phyloP scores from a whole-genome alignment of 2,888 invertebrate species.

The Scrobipalpa atriplicella region DNA sequence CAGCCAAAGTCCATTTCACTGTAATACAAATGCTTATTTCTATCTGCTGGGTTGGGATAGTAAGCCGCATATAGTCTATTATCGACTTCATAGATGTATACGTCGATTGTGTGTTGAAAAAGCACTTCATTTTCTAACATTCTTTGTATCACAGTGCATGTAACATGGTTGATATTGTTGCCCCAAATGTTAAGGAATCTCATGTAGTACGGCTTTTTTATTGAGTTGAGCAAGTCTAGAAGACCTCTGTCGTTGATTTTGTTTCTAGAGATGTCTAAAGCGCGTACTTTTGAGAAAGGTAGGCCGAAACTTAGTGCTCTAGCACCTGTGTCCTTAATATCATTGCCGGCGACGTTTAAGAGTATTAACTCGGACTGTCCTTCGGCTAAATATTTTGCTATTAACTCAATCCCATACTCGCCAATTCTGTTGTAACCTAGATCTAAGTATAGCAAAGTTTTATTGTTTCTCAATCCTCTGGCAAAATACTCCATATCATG shows the following conservation, averaged over 20 bases:
- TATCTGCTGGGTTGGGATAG: slow-evolving; percentile 68
- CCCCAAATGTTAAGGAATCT: slow-evolving; percentile 74
- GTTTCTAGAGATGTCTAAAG: slow-evolving; percentile 83
- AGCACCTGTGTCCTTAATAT: slow-evolving; percentile 81
- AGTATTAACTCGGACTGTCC: slow-evolving; percentile 70
- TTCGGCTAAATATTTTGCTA: slow-evolving; percentile 79
- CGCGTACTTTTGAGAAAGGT: slow-evolving; percentile 81
- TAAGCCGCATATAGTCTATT: slow-evolving; percentile 61
- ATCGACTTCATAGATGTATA: slow-evolving; percentile 65
- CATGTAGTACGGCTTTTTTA: slow-evolving; percentile 77
- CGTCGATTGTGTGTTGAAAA: slow-evolving; percentile 68
- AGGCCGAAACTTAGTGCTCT: slow-evolving; percentile 79
- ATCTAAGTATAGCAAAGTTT: slow-evolving; percentile 81
- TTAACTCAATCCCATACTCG: slow-evolving; percentile 79
- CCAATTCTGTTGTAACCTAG: slow-evolving; percentile 83
- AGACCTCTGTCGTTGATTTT: slow-evolving; percentile 79
- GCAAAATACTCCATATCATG: slow-evolving; percentile 83
- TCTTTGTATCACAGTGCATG: slow-evolving; percentile 65
- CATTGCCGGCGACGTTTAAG: slow-evolving; percentile 82
- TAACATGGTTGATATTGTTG: slow-evolving; percentile 63
- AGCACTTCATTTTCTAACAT: slow-evolving; percentile 64
- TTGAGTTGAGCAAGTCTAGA: slow-evolving; percentile 76
- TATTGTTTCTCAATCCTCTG: slow-evolving; percentile 76
- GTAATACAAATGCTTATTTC: slow-evolving; percentile 81
- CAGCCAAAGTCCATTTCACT: slow-evolving; percentile 73